Evolutionary conservation across 2,113 vertebrate genomes (phyloP).

Genomic region (Acanthisitta chloris): DNA sequence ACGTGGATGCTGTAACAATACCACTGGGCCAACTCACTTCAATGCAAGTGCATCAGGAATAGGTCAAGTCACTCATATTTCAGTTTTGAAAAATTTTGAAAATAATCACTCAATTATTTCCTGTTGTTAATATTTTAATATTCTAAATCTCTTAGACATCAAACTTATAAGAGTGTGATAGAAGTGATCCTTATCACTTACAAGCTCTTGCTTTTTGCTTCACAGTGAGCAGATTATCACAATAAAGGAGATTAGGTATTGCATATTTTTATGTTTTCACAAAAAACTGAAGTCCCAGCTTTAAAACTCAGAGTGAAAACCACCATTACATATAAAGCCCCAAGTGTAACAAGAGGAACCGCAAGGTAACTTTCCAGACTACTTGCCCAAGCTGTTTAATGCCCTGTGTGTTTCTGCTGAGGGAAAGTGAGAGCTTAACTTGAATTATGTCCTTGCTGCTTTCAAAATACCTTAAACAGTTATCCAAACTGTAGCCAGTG

Average conservation of each 20-base stretch:
- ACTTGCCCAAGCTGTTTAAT: slow-evolving; percentile 24
- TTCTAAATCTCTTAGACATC: background rate
- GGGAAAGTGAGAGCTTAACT: slow-evolving; percentile 5
- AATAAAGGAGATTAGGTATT: background rate
- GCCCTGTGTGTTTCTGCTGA: background rate
- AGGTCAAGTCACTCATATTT: background rate
- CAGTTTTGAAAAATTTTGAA: background rate
- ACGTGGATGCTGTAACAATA: background rate
- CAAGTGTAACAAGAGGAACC: background rate
- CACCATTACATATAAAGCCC: background rate
- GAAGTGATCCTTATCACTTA: background rate
- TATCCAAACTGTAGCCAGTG: background rate
- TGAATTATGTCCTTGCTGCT: slow-evolving; percentile 43
- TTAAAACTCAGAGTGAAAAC: background rate
- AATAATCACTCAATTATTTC: background rate
- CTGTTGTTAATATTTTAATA: background rate
- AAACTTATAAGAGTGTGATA: background rate
- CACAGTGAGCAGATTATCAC: background rate
- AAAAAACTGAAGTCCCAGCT: background rate
- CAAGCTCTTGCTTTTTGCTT: background rate
- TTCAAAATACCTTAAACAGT: slow-evolving; percentile 32
- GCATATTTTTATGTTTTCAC: background rate
- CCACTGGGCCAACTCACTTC: background rate
- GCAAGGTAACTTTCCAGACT: slow-evolving; percentile 32
- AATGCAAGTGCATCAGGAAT: background rate